phyloP scores from a whole-genome alignment of 2,113 vertebrate species.

The Prolemur simus region DNA sequence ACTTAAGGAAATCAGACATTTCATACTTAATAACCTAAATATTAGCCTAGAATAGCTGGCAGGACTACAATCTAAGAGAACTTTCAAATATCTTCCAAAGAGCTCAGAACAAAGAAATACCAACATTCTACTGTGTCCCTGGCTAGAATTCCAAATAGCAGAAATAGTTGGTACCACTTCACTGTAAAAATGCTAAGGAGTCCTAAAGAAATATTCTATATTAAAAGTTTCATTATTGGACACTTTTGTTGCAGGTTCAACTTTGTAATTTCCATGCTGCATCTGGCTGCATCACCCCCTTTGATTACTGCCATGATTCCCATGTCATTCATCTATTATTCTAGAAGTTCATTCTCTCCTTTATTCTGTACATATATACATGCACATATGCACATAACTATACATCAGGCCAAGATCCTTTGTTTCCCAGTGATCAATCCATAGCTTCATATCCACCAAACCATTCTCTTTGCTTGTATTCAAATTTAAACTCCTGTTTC shows the following conservation, averaged over 20 bases:
- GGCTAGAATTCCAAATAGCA: neutral
- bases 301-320: neutral
- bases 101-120: neutral
- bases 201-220: neutral
- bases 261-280: neutral
- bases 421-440: neutral
- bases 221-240: neutral
- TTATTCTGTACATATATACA: neutral
- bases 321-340: neutral
- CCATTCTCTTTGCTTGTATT: neutral
- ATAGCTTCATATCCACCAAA: neutral
- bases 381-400: neutral
- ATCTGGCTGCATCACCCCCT: neutral
- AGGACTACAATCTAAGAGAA: neutral
- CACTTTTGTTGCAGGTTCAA: neutral
- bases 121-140: neutral
- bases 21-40: too few relatives aligned
- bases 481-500: neutral
- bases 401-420: neutral
- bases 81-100: neutral
- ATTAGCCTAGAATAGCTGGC: neutral
- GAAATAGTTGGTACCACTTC: neutral
- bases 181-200: neutral
- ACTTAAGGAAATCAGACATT: too few relatives aligned
- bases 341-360: neutral